Evolutionary conservation across 2,797 vertebrate genomes (phyloP), one percentile per base, ranked within the genome.

Genomic region (Perodicticus potto): DNA sequence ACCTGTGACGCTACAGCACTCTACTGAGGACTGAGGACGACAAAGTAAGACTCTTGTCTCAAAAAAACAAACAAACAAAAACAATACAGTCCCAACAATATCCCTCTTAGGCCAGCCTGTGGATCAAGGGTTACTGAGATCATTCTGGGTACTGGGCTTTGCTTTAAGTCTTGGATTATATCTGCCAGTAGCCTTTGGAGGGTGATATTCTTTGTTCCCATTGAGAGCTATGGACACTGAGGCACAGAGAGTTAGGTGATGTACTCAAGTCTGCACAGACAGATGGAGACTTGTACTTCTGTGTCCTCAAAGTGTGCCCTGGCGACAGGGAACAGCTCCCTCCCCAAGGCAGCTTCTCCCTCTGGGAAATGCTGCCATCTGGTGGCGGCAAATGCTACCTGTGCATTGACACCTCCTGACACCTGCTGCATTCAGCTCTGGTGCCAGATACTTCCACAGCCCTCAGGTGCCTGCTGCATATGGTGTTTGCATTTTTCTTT

Each of bases 321-420:
- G 5, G 10, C 37, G 2, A 2, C 34, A 72, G 59, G 74, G 23
- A 74, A 16, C 12, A 43, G 32, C 49, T 84, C 84, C 43, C 16
- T n/a, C 10, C 7, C 9, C 5, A 22, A 20, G 40, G 27, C 49
- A 25, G 5, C n/a, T 19, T 45, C 43, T 32, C 5, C 40, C 37
- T 3, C 59, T 80, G 72, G 81, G 82, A 86, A 88, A 86, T 67
- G 87, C 73, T 97, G 94, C 94, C 70, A 93, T 69, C 93, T 93
- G 6, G 40, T 96, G 94, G 91, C 55, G 53, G 73, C 70, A 11
- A 73, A 32, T 78, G 45, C 11, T 32, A 23, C 73, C 22, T 80
- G 40, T 77, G 25, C 12, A 10, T 19, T 53, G 63, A 45, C 11
- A n/a, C 13, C 16, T 25, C 12, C 22, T 53, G 63, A 45, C 11